Evolutionary conservation across 2,797 vertebrate genomes (phyloP), one percentile per base, ranked within the genome.

Genomic region (Ataeniobius toweri): DNA sequence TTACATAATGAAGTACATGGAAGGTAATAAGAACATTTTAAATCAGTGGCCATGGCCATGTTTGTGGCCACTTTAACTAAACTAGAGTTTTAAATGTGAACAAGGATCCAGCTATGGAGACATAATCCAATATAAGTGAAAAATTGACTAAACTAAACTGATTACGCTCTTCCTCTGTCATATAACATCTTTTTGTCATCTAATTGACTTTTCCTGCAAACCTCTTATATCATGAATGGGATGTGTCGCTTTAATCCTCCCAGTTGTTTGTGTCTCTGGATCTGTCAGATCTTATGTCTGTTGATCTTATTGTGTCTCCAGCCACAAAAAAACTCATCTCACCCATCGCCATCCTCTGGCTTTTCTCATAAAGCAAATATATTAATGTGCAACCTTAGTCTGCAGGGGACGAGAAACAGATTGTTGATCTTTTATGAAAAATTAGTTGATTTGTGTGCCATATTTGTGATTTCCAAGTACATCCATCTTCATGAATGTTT

Each of bases 181-280:
- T 72, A 9, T 46, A 2, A 20, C 20, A 8, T 14, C 63, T 65
- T 73, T 78, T 72, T 10, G 36, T 39, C 46, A 22, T 78, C 31
- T 68, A 41, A 73, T 78, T 59, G 59, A 58, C 12, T 58, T n/a
- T 67, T 31, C 26, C 41, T 71, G 65, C 36, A 36, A 2, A 74
- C 51, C 44, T 56, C 20, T 46, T 4, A 26, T 77, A 73, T 61
- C 41, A 78, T 20, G 51, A 36, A 31, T 5, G 55, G 0, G 20
- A 46, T 56, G 51, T 61, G 61, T 26, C 20, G 68, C 79, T 88
- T 86, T 82, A 77, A 83, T 85, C 82, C 71, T 79, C 55, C 59
- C 0, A 14, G 2, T 63, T 71, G 65, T 73, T 24, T 58, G 71
- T 67, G 68, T 63, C 39, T 48, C 53, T 79, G 67, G 50, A 69